These are phyloP conservation scores for Euura saliciscinereae DNA, from an alignment of 1,140 invertebrate species.

Conservation along the genomic window DNA sequence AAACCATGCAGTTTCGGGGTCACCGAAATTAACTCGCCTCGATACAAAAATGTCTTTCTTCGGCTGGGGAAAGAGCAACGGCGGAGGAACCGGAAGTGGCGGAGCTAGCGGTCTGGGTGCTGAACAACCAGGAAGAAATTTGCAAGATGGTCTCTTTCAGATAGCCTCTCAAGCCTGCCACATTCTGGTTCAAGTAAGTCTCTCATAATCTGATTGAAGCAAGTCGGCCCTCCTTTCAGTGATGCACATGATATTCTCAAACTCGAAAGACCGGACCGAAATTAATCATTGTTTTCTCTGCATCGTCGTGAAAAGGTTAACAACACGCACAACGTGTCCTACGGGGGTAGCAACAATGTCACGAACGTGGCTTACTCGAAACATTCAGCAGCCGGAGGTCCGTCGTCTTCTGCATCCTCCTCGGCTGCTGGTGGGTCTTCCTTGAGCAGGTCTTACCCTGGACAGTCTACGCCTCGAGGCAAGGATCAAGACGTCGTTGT, in stretches of 20 bases:
- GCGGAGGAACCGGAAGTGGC: background rate
- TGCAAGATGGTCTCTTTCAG: constrained; percentile 74
- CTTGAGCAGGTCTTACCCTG: background rate
- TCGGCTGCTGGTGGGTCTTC: constrained; percentile 18
- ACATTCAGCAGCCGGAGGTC: constrained; percentile 53
- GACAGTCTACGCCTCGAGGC: constrained; percentile 12
- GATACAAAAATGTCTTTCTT: constrained; percentile 48
- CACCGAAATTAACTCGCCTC: background rate
- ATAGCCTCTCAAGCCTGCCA: constrained; percentile 75
- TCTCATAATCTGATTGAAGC: constrained; percentile 70
- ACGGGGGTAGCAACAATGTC: constrained; percentile 64
- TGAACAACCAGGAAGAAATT: constrained; percentile 58
- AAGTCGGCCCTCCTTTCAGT: background rate
- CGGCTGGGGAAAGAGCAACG: constrained; percentile 38
- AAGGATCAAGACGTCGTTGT: constrained; percentile 53
- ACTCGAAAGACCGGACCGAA: constrained; percentile 8
- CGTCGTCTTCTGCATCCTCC: constrained; percentile 24
- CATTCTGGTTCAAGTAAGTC: constrained; percentile 66
- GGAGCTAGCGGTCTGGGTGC: constrained; percentile 23
- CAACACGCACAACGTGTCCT: constrained; percentile 74
- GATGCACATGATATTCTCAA: background rate
- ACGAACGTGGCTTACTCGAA: constrained; percentile 67
- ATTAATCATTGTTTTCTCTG: background rate
- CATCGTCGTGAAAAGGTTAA: constrained; percentile 57
- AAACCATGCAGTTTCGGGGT: background rate